Conservation (phyloP, 30 jellyfish, hydroid and myxozoan species). For the Hydractinia echinata region DNA sequence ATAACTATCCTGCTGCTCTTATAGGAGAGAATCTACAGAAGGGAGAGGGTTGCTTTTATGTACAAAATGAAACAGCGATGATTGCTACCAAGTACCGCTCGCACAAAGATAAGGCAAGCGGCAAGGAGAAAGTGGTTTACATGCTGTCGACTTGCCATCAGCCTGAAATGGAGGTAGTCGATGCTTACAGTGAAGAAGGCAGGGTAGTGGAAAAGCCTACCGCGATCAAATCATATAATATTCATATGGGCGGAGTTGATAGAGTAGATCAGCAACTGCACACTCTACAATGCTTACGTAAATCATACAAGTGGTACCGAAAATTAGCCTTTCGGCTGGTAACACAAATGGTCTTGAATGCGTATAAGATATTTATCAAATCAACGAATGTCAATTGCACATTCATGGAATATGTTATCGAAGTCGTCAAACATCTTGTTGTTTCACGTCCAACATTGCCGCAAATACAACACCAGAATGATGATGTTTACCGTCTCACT, state of each 20-base stretch:
- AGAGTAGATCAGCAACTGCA: constrained; percentile 34
- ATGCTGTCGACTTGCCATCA: constrained; percentile 29
- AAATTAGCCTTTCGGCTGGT: constrained; percentile 19
- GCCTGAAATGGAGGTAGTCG: constrained; percentile 20
- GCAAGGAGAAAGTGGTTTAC: constrained; percentile 22
- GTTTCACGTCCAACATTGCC: background rate
- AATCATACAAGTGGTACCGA: constrained; percentile 29
- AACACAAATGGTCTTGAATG: constrained; percentile 24
- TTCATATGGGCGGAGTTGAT: constrained; percentile 38
- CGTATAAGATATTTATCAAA: background rate
- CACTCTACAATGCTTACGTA: constrained; percentile 10
- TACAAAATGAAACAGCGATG: background rate
- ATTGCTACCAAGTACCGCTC: constrained; percentile 21
- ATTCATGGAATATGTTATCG: background rate
- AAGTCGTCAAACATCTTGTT: background rate
- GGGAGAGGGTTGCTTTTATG: background rate
- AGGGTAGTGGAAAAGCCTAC: constrained; percentile 11
- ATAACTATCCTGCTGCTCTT: background rate
- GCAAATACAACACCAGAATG: background rate
- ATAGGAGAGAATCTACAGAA: background rate
- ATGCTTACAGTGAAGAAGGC: background rate
- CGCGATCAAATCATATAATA: background rate
- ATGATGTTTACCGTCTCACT: constrained; percentile 16
- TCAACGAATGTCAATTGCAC: background rate
- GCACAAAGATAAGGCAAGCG: constrained; percentile 9